Conservation (phyloP, 2,888 invertebrate species). For the Carterocephalus palaemon region DNA sequence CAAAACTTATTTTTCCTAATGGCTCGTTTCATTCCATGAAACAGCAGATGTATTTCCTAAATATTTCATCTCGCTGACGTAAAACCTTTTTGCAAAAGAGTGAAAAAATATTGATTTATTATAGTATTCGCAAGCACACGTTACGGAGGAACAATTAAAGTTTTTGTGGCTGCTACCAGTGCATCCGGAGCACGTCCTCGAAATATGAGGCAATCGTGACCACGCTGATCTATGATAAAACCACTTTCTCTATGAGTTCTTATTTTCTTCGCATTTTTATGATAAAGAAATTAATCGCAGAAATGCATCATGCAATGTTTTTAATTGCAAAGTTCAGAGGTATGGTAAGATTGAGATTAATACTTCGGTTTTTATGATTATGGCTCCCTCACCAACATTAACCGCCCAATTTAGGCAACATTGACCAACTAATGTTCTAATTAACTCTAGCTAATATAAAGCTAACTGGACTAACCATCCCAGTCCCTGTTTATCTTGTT, state of each 20-base stretch:
- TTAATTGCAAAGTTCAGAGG: too few species aligned
- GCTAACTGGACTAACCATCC: too few species aligned
- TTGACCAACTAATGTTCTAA: not conserved
- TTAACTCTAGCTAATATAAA: too few species aligned
- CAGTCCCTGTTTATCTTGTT: too few species aligned
- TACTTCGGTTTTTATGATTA: too few species aligned
- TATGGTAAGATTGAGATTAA: too few species aligned
- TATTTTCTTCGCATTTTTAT: slow-evolving; percentile 4
- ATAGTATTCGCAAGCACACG: slow-evolving; percentile 33
- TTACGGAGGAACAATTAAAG: slow-evolving; percentile 57
- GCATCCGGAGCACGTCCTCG: slow-evolving; percentile 54
- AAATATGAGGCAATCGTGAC: slow-evolving; percentile 68
- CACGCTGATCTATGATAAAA: slow-evolving; percentile 28
- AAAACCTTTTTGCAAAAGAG: slow-evolving; percentile 22
- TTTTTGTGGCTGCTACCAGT: slow-evolving; percentile 47
- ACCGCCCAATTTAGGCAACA: not conserved
- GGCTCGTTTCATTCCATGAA: slow-evolving; percentile 35
- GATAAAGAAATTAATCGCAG: not conserved
- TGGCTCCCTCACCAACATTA: too few species aligned
- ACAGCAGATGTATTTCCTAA: slow-evolving; percentile 32
- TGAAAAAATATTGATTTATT: slow-evolving; percentile 39
- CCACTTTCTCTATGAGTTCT: too few species aligned
- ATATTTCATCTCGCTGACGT: slow-evolving; percentile 32
- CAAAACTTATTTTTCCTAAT: slow-evolving; percentile 28
- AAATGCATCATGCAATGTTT: too few species aligned